phyloP scores from a whole-genome alignment of 2,797 vertebrate genomes.

The Chaetophractus vellerosus region DNA sequence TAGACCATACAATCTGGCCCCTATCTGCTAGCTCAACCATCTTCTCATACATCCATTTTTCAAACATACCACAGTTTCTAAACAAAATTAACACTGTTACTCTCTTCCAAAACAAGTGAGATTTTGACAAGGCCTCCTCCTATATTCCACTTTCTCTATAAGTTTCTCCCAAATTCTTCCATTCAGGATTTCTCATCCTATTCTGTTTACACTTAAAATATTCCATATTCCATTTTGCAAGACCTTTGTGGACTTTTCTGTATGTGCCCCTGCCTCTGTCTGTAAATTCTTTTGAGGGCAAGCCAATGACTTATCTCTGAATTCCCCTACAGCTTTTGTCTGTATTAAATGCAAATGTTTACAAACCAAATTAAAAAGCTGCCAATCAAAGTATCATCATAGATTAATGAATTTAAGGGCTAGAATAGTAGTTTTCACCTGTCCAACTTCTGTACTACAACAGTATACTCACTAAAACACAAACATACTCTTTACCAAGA shows the following conservation, averaged over 20 bases:
- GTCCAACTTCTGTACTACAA: background rate
- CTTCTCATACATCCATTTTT: background rate
- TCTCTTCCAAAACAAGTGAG: conserved; percentile 9
- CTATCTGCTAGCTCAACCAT: background rate
- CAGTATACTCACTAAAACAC: background rate
- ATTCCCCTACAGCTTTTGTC: background rate
- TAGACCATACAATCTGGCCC: background rate
- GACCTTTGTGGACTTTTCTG: background rate
- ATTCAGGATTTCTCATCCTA: background rate
- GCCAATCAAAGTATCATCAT: background rate
- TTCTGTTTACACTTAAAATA: background rate
- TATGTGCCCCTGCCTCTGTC: background rate
- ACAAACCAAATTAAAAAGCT: conserved; percentile 55
- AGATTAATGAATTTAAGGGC: conserved; percentile 53
- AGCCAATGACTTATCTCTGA: background rate
- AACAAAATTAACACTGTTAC: background rate
- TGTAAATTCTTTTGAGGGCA: background rate
- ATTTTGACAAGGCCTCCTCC: background rate
- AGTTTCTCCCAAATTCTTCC: conserved; percentile 7
- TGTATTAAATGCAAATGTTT: conserved; percentile 54
- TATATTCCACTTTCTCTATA: background rate
- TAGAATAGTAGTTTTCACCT: background rate
- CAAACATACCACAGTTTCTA: background rate
- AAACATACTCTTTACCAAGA: conserved; percentile 40
- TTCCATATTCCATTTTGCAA: background rate